Conservation (phyloP, 2,113 vertebrate species). For the Spermophilus dauricus region DNA sequence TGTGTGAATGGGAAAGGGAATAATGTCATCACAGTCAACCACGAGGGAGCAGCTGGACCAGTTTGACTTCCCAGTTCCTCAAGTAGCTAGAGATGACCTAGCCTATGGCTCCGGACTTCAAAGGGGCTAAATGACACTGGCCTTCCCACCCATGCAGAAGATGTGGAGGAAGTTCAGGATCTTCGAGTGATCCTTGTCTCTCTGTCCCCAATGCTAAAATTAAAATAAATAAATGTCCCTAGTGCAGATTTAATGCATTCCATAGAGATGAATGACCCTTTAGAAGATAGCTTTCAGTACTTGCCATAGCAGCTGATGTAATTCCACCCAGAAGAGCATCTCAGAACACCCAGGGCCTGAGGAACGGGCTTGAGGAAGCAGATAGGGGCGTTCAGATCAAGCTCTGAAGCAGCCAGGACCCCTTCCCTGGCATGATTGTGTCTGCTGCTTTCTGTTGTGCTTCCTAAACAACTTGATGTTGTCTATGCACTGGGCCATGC, state of each 20-base stretch:
- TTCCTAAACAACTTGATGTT: not conserved
- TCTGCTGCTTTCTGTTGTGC: not conserved
- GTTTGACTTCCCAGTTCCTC: not conserved
- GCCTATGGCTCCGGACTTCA: not conserved
- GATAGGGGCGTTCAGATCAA: not conserved
- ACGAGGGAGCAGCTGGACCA: not conserved
- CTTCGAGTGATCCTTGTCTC: not conserved
- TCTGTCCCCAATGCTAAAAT: no score
- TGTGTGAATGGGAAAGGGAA: not conserved
- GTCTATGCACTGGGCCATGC: not conserved
- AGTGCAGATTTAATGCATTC: no score
- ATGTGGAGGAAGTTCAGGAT: not conserved
- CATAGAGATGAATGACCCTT: slow-evolving; percentile 27
- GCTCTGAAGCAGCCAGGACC: not conserved
- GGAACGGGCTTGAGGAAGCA: not conserved
- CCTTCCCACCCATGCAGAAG: not conserved
- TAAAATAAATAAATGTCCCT: no score
- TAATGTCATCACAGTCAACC: not conserved
- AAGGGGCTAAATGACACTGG: not conserved
- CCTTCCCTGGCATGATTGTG: not conserved
- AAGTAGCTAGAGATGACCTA: not conserved
- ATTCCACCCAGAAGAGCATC: not conserved
- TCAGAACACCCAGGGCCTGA: not conserved
- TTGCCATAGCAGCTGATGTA: not conserved
- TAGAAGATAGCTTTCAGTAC: not conserved